Conservation (phyloP, 1,140 invertebrate genomes). For the Macrocentrus cingulum region DNA sequence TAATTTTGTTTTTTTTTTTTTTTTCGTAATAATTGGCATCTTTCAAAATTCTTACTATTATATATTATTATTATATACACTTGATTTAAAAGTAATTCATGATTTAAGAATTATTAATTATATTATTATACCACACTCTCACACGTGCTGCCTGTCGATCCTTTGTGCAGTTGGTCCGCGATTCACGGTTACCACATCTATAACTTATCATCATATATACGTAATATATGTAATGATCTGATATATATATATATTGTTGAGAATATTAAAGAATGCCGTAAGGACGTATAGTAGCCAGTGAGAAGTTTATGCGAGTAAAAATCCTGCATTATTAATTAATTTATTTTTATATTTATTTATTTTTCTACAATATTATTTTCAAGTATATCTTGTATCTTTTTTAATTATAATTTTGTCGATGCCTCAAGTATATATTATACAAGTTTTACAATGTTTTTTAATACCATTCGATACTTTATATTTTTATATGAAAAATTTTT, state of each 20-base stretch:
- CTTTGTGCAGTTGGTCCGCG: conserved; percentile 17
- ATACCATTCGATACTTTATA: too few relatives aligned
- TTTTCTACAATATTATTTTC: conserved; percentile 13
- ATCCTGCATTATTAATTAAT: conserved; percentile 2
- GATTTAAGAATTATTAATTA: conserved; percentile 10
- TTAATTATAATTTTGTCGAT: conserved; percentile 17
- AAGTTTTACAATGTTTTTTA: too few relatives aligned
- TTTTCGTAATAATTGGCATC: conserved; percentile 47
- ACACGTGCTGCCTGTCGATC: conserved; percentile 29
- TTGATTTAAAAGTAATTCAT: not conserved
- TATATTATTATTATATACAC: conserved; percentile 26
- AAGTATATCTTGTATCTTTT: conserved; percentile 13
- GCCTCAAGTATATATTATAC: conserved; percentile 21
- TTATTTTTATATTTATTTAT: conserved; percentile 16
- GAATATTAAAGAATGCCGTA: conserved; percentile 25
- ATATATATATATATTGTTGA: conserved; percentile 15
- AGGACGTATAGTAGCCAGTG: conserved; percentile 28
- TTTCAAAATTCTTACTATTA: conserved; percentile 48
- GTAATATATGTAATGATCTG: too few relatives aligned
- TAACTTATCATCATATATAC: too few relatives aligned
- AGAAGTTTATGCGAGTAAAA: conserved; percentile 28
- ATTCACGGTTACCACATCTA: not conserved
- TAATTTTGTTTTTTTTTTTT: conserved; percentile 20
- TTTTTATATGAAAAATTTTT: conserved; percentile 13
- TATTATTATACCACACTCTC: conserved; percentile 10